Base-by-base conservation (phyloP, 2,797 vertebrate species). In the Euphonia xanthogaster region DNA sequence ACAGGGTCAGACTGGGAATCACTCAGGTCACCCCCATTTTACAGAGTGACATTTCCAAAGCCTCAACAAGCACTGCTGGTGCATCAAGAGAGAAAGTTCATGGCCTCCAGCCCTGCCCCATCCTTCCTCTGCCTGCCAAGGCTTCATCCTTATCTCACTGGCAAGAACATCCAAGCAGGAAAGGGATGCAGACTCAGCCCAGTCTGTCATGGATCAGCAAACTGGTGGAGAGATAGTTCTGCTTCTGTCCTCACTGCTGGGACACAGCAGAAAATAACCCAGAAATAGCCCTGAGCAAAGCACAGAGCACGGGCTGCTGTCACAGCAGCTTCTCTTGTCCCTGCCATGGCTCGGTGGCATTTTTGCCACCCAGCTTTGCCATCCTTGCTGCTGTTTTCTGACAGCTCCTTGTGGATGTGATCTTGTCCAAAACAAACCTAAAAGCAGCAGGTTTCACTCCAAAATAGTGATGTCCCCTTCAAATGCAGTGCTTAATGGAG, bases 11-110 rank as follows among this genome's bases (percentile, higher is more conserved):
- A 53, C 0, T 47, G 57, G 13, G 65, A 86, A 72, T 18, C 2
- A 60, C 39, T 50, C 12, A 4, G n/a, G 8, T 58, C 42, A 63
- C 15, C 18, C 18, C 15, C 5, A 0, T 24, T 74, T 63, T n/a
- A 33, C 6, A 33, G 53, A 71, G 22, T 4, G 39, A 44, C 8
- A 0, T 50, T 74, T 62, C 50, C 73, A 84, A 65, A 65, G 73
- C 16, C 21, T 15, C 40, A 33, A 2, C 0, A 2, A 72, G 35
- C 0, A 0, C 7, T 57, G 54, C 39, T 4, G 3, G n/a, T 22
- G 66, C 78, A 48, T 23, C 35, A 20, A 5, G 2, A 47, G 11
- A 0, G 28, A 77, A 31, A 0, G 2, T 42, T 7, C 47, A 35
- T 55, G 35, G 24, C 35, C 7, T 88, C n/a, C 35, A 65, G 8